Evolutionary conservation across 2,888 invertebrate genomes (phyloP).

Genomic region (Ornithoptera alexandrae): DNA sequence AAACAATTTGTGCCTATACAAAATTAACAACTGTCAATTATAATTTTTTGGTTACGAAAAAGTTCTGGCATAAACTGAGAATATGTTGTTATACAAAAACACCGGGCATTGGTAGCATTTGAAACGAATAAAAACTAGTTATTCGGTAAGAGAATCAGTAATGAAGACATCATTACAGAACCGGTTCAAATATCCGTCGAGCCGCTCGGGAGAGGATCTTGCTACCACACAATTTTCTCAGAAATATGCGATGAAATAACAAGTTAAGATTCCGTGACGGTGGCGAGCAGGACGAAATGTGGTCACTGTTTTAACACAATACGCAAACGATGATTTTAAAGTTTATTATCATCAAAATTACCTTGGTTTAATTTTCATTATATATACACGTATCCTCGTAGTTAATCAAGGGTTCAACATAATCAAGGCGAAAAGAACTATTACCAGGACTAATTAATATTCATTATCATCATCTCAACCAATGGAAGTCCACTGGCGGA

Average conservation of each 20-base stretch:
- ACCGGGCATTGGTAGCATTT: slow-evolving; percentile 29
- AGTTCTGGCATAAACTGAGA: not conserved
- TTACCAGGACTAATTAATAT: too few species aligned
- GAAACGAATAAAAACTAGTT: slow-evolving; percentile 43
- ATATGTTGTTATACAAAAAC: not conserved
- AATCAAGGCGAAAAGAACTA: too few species aligned
- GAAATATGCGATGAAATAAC: slow-evolving; percentile 37
- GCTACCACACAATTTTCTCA: slow-evolving; percentile 43
- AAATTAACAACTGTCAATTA: slow-evolving; percentile 21
- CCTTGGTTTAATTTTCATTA: too few species aligned
- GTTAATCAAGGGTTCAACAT: too few species aligned
- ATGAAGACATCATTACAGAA: slow-evolving; percentile 74
- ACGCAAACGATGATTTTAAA: too few species aligned
- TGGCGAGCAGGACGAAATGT: not conserved
- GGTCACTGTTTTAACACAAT: not conserved
- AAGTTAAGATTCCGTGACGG: slow-evolving; percentile 28
- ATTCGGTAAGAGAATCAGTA: slow-evolving; percentile 61
- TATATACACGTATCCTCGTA: too few species aligned
- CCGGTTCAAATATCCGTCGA: slow-evolving; percentile 61
- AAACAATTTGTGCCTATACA: slow-evolving; percentile 25
- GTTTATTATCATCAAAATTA: too few species aligned
- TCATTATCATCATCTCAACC: too few species aligned
- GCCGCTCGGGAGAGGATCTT: slow-evolving; percentile 43
- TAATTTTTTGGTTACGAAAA: not conserved
- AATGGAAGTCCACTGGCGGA: too few species aligned